Evolutionary conservation across 2,888 invertebrate species (phyloP).

Genomic region (Drosophila picticornis): DNA sequence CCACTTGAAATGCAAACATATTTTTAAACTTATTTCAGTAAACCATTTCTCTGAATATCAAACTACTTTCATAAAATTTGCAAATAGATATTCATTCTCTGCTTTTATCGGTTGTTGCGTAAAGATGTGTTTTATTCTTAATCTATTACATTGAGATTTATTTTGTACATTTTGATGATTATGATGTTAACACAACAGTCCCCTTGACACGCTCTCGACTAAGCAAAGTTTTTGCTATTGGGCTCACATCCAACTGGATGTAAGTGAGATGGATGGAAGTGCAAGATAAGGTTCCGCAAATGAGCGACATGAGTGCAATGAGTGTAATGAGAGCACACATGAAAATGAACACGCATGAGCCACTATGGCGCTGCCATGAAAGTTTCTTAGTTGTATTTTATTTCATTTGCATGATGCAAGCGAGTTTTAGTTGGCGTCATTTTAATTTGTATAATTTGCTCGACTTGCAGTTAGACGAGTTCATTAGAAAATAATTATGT

Average conservation of each 20-base stretch:
- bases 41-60: neutral
- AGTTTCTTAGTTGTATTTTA: conserved; percentile 36
- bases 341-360: conserved; percentile 21
- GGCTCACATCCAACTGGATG: conserved; percentile 6
- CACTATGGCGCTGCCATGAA: conserved; percentile 38
- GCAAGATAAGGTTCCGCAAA: conserved; percentile 38
- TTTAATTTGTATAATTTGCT: conserved; percentile 61
- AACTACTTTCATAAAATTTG: neutral
- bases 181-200: conserved; percentile 1
- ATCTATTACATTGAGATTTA: neutral
- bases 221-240: neutral
- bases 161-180: neutral
- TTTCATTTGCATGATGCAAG: conserved; percentile 33
- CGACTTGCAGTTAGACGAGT: conserved; percentile 47
- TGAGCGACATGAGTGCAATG: conserved; percentile 35
- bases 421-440: conserved; percentile 44
- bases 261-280: neutral
- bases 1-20: too few species aligned
- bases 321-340: conserved; percentile 3
- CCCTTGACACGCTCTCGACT: conserved; percentile 19
- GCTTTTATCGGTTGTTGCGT: neutral
- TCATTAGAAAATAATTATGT: conserved; percentile 62
- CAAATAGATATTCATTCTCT: neutral
- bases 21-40: neutral
- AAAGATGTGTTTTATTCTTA: neutral